phyloP scores from a whole-genome alignment of 2,888 invertebrate species.

The Tipula vernalis region DNA sequence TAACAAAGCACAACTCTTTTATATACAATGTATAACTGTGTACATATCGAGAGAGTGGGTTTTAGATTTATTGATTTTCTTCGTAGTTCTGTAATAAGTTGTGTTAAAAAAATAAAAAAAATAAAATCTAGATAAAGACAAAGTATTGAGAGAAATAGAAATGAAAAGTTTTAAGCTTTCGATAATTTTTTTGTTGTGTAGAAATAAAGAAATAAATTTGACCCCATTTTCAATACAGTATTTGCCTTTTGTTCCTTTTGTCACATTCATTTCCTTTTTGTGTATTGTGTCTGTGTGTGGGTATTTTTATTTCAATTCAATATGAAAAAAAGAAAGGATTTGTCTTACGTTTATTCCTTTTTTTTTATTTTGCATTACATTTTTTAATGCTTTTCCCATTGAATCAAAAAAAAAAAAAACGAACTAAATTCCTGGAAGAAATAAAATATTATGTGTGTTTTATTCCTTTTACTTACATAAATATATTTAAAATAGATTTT shows the following conservation, averaged over 20 bases:
- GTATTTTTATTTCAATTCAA: background rate
- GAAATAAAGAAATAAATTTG: background rate
- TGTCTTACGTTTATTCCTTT: background rate
- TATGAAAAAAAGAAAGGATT: background rate
- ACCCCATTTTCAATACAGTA: background rate
- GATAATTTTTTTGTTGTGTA: background rate
- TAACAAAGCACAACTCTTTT: background rate
- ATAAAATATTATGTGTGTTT: background rate
- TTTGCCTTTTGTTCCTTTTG: background rate
- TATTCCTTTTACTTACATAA: background rate
- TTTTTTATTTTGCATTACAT: background rate
- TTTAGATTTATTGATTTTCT: background rate
- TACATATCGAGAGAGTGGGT: background rate
- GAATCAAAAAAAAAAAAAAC: background rate
- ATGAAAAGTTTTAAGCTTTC: background rate
- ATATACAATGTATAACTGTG: background rate
- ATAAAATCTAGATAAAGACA: background rate
- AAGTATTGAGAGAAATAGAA: background rate
- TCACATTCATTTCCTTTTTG: background rate
- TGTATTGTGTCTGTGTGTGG: background rate
- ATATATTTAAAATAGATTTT: background rate
- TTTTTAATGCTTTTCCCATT: background rate
- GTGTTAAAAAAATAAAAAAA: background rate
- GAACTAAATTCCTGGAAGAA: background rate
- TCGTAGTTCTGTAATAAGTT: background rate